Evolutionary conservation across 2,113 vertebrate species (phyloP).

Genomic region (Stegostoma tigrinum): DNA sequence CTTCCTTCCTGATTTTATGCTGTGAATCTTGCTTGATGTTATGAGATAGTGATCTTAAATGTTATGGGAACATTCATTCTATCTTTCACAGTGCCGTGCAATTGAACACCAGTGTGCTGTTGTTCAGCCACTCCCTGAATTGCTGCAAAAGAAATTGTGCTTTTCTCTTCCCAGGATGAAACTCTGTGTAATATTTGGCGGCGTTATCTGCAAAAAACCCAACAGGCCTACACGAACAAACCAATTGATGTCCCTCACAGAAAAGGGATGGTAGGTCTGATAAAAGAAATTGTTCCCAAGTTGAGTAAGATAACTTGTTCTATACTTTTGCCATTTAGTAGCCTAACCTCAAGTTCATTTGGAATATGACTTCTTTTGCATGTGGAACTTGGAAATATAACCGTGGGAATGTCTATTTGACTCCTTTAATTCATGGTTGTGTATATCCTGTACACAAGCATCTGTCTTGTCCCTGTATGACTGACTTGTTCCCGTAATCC

Average conservation of each 20-base stretch:
- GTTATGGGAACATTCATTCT: slow-evolving; percentile 19
- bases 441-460: neutral
- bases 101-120: neutral
- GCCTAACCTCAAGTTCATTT: neutral
- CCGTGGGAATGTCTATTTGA: neutral
- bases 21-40: neutral
- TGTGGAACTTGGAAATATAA: neutral
- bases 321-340: neutral
- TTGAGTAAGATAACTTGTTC: neutral
- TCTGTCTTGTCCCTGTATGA: neutral
- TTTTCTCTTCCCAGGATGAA: slow-evolving; percentile 57
- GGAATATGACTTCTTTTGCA: neutral
- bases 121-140: neutral
- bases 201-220: slow-evolving; percentile 74
- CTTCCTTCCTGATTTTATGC: neutral
- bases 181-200: slow-evolving; percentile 77
- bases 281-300: neutral
- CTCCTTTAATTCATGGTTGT: neutral
- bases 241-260: slow-evolving; percentile 39
- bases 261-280: slow-evolving; percentile 47
- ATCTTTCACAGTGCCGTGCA: neutral
- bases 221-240: slow-evolving; percentile 64
- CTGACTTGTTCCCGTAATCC: neutral
- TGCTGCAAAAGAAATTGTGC: neutral
- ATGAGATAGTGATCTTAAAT: neutral